A percentile compares a stretch with the other conserved stretches of the same genome.
Conservation (phyloP, 2,113 vertebrate species). For the human (Homo sapiens) region DNA sequence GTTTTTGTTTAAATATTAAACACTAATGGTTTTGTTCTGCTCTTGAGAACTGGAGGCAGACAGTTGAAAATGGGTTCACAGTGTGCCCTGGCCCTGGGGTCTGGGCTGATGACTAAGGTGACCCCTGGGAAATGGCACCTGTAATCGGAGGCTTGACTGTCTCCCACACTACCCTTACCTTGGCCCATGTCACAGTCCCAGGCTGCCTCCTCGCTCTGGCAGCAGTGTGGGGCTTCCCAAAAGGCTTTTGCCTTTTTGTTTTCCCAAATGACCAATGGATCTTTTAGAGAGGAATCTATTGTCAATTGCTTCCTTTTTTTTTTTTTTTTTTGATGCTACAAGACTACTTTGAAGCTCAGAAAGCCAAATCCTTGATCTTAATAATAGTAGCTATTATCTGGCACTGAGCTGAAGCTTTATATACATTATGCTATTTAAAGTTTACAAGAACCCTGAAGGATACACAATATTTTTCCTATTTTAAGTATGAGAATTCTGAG, state of each 20-base stretch:
- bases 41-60: slow-evolving; percentile 31
- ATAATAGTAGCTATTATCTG: neutral
- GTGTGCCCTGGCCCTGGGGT: neutral
- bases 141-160: neutral
- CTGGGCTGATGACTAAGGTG: slow-evolving; percentile 20
- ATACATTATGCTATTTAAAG: slow-evolving; percentile 39
- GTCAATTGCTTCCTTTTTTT: neutral
- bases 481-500: neutral
- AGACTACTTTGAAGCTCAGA: neutral
- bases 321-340: neutral
- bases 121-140: neutral
- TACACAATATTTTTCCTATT: neutral
- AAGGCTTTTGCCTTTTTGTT: neutral
- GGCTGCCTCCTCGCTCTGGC: rapidly evolving
- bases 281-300: neutral
- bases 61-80: neutral
- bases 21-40: slow-evolving; percentile 56
- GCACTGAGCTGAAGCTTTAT: neutral
- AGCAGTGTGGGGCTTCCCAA: neutral
- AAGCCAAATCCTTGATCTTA: neutral
- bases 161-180: no score
- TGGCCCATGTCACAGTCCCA: neutral
- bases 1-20: slow-evolving; percentile 73
- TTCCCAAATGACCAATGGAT: neutral
- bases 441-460: neutral